Evolutionary conservation across 92 coral and sea anemone genomes (phyloP).

Genomic region (Paragorgia papillata): DNA sequence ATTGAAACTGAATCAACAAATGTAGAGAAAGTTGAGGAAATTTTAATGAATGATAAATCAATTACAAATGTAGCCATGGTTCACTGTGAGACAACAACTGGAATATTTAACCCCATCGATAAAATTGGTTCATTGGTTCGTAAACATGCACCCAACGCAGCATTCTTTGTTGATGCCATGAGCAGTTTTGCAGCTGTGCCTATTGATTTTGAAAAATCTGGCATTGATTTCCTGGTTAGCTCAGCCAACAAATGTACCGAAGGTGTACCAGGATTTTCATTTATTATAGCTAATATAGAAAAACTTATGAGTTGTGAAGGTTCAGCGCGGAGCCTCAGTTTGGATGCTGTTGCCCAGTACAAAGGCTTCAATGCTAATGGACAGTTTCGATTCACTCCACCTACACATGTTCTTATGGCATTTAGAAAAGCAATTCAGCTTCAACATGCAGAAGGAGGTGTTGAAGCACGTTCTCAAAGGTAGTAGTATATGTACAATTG

Average conservation of each 20-base stretch:
- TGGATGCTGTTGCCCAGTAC: slow-evolving; percentile 89
- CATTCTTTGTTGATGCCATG: slow-evolving; percentile 99
- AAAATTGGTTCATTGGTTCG: slow-evolving; percentile 81
- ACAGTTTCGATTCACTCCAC: slow-evolving; percentile 96
- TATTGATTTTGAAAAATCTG: slow-evolving; percentile 68
- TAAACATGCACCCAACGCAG: slow-evolving; percentile 75
- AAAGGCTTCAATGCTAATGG: slow-evolving; percentile 84
- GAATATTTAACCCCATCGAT: slow-evolving; percentile 88
- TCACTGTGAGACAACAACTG: slow-evolving; percentile 96
- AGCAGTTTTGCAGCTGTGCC: slow-evolving; percentile 99
- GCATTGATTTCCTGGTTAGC: slow-evolving; percentile 89
- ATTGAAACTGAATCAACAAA: slow-evolving; percentile 76
- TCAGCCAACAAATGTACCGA: slow-evolving; percentile 98
- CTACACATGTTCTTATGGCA: slow-evolving; percentile 98
- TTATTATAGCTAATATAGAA: slow-evolving; percentile 73
- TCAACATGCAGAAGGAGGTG: slow-evolving; percentile 93
- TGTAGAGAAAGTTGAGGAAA: slow-evolving; percentile 67
- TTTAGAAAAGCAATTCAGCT: slow-evolving; percentile 77
- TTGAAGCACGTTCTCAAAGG: slow-evolving; percentile 93
- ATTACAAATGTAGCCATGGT: slow-evolving; percentile 91
- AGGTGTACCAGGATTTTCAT: slow-evolving; percentile 98
- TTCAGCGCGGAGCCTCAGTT: slow-evolving; percentile 76
- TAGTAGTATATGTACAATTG: not conserved
- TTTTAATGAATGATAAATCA: slow-evolving; percentile 65
- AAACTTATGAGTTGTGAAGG: slow-evolving; percentile 81